These are phyloP conservation scores for Euthynnus affinis DNA, from an alignment of 2,797 vertebrate genomes.

Conservation along the genomic window DNA sequence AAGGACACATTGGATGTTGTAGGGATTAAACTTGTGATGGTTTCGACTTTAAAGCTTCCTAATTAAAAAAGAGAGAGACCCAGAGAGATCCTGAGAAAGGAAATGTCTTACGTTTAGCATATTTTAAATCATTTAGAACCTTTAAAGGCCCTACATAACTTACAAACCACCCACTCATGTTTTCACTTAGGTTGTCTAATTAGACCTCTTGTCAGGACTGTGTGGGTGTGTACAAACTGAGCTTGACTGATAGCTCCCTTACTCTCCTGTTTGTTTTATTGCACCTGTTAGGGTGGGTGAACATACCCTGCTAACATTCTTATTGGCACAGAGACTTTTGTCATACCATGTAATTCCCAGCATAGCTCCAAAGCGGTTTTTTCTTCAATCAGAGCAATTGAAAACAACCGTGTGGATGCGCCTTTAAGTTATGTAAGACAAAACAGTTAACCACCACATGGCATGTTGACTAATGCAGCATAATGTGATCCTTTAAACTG, in stretches of 20 bases:
- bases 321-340: neutral
- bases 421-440: neutral
- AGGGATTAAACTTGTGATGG: conserved; percentile 16
- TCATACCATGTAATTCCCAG: neutral
- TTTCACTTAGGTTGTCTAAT: neutral
- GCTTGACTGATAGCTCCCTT: neutral
- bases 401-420: neutral
- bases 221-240: neutral
- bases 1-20: conserved; percentile 29
- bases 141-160: neutral
- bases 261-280: neutral
- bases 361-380: neutral
- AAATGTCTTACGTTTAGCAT: neutral
- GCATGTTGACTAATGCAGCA: no score
- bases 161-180: conserved; percentile 4
- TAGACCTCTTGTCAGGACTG: conserved; percentile 9
- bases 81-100: neutral
- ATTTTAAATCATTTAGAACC: conserved; percentile 5
- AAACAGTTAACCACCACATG: neutral
- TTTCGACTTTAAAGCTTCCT: conserved; percentile 35
- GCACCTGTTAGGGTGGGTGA: neutral
- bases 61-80: conserved; percentile 24
- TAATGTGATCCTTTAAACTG: no score
- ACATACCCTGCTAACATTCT: no score
- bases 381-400: neutral